Evolutionary conservation across 2,113 vertebrate genomes (phyloP).

Genomic region (Halichoerus grypus): DNA sequence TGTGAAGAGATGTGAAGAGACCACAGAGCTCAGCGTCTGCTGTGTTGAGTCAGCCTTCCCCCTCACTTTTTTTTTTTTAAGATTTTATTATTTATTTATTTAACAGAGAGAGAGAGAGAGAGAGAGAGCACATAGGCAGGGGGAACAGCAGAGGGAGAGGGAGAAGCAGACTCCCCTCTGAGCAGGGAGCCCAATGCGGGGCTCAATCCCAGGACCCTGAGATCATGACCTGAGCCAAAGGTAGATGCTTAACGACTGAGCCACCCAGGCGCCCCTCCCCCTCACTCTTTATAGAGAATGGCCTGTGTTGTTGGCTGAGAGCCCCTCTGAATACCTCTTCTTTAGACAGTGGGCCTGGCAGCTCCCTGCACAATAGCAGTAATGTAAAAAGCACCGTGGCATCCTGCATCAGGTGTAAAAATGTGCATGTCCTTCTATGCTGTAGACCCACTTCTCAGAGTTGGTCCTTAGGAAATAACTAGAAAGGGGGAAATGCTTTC

Average conservation of each 20-base stretch:
- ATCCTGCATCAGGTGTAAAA: background rate
- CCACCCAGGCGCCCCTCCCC: background rate
- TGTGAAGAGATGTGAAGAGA: no score
- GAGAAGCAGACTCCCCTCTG: no score
- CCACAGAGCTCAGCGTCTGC: rapidly evolving
- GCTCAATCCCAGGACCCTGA: background rate
- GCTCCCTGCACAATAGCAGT: rapidly evolving
- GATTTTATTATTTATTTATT: background rate
- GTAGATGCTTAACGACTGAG: background rate
- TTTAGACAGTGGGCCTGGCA: rapidly evolving
- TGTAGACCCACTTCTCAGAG: background rate
- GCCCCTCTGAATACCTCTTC: background rate
- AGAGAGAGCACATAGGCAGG: background rate
- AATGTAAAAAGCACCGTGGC: rapidly evolving
- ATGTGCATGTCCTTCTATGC: background rate
- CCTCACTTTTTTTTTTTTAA: background rate
- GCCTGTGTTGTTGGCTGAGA: background rate
- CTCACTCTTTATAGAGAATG: background rate
- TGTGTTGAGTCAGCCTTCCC: background rate
- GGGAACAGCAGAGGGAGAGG: background rate
- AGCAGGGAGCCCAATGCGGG: no score
- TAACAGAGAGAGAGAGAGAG: no score
- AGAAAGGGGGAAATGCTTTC: background rate
- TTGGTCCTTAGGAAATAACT: background rate
- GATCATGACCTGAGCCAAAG: background rate